Evolutionary conservation across 2,888 invertebrate species (phyloP).

Genomic region (Apotomis betuletana): DNA sequence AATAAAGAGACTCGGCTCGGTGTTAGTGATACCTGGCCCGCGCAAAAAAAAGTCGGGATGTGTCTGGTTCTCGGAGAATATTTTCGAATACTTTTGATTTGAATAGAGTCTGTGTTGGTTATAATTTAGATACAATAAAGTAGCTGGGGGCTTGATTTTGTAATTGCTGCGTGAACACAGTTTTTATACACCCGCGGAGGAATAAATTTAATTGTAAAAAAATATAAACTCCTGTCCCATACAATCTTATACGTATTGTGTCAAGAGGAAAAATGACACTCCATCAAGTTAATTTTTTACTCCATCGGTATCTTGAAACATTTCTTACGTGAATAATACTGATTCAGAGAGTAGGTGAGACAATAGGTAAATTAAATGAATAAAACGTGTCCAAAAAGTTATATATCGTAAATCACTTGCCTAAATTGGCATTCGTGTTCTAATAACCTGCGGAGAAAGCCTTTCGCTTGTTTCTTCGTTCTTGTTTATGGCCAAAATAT

Average conservation of each 20-base stretch:
- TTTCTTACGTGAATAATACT: no score
- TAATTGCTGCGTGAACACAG: conserved; percentile 25
- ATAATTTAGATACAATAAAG: conserved; percentile 38
- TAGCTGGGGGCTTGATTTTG: conserved; percentile 26
- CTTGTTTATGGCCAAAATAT: conserved; percentile 21
- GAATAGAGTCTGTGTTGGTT: conserved; percentile 23
- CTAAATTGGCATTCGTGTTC: conserved; percentile 11
- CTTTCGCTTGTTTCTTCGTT: conserved; percentile 13
- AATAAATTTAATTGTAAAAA: neutral
- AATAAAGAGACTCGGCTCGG: conserved; percentile 48
- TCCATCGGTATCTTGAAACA: no score
- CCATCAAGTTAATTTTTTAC: no score
- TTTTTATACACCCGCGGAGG: neutral
- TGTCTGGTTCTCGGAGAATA: conserved; percentile 35
- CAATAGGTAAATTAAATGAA: neutral
- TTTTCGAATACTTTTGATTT: conserved; percentile 36
- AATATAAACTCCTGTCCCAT: no score
- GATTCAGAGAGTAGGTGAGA: neutral
- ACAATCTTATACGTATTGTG: no score
- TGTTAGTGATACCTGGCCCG: conserved; percentile 52
- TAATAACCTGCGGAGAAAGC: conserved; percentile 23
- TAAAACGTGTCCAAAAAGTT: neutral
- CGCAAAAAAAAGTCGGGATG: conserved; percentile 48
- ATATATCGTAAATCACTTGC: conserved; percentile 17
- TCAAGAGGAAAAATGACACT: no score